A percentile compares a stretch with the other conserved stretches of the same genome.
These are phyloP conservation scores for Phlogophora meticulosa DNA, from an alignment of 2,888 invertebrate species.

Conservation along the genomic window DNA sequence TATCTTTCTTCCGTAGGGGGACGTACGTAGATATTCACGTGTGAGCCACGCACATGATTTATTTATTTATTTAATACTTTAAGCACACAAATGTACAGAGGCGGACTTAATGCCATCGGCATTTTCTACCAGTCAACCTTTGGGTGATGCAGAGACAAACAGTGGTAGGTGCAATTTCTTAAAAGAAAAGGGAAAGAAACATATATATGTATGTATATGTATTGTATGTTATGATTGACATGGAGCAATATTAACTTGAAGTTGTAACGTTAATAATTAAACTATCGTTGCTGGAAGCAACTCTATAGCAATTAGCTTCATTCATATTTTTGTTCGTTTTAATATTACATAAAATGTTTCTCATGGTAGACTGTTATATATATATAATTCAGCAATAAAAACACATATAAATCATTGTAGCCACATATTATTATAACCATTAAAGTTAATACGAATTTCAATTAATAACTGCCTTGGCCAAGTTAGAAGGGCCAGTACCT, in stretches of 20 bases:
- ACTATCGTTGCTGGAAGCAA: constrained; percentile 4
- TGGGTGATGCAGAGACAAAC: no score
- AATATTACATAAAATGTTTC: constrained; percentile 30
- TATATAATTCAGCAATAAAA: constrained; percentile 49
- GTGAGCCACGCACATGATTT: constrained; percentile 16
- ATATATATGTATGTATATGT: no score
- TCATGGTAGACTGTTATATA: constrained; percentile 43
- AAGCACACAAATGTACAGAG: no score
- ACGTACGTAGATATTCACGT: constrained; percentile 27
- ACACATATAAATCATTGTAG: constrained; percentile 57
- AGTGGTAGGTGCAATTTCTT: no score
- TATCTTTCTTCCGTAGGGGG: constrained; percentile 28
- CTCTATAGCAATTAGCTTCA: constrained; percentile 11
- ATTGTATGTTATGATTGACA: no score
- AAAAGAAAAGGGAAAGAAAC: no score
- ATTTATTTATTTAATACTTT: no score
- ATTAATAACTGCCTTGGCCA: constrained; percentile 75
- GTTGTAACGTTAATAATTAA: constrained; percentile 34
- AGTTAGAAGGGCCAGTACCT: constrained; percentile 75
- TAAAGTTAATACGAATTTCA: constrained; percentile 58
- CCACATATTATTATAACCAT: constrained; percentile 49
- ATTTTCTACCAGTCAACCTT: no score
- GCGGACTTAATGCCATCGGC: no score
- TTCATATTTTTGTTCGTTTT: background rate
- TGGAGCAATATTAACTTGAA: constrained; percentile 14